A percentile compares a stretch with the other conserved stretches of the same genome.
Evolutionary conservation across 2,888 invertebrate species (phyloP).

Genomic region (Drosophila engyochracea): DNA sequence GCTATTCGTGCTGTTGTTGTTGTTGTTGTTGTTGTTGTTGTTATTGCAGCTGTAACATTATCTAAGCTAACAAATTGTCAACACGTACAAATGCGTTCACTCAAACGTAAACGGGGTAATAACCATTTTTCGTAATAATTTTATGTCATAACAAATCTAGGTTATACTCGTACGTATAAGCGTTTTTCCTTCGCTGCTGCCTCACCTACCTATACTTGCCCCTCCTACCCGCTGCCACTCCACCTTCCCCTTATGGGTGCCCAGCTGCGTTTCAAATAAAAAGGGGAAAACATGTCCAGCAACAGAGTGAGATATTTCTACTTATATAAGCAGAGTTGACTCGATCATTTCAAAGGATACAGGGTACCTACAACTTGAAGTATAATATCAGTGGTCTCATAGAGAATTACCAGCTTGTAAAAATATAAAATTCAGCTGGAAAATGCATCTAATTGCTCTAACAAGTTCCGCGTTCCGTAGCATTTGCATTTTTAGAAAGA

Average conservation of each 20-base stretch:
- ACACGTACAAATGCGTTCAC: conserved; percentile 84
- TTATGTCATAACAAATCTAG: conserved; percentile 83
- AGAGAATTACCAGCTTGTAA: too few species aligned
- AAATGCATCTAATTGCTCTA: background rate
- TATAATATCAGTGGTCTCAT: background rate
- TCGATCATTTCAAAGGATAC: background rate
- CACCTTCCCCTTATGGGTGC: background rate
- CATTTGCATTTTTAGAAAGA: background rate
- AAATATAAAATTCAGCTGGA: background rate
- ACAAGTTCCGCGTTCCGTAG: background rate
- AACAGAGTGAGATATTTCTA: background rate
- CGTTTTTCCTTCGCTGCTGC: conserved; percentile 1
- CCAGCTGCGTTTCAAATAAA: conserved; percentile 5
- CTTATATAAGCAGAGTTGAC: background rate
- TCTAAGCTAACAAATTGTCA: conserved; percentile 83
- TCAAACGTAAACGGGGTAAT: conserved; percentile 84
- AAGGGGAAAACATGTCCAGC: background rate
- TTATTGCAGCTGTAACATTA: conserved; percentile 69
- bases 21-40: conserved; percentile 41
- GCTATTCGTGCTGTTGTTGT: conserved; percentile 18
- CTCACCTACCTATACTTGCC: conserved; percentile 4
- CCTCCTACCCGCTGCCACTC: background rate
- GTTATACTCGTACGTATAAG: conserved; percentile 58
- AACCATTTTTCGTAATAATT: conserved; percentile 83
- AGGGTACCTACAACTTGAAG: background rate